Percentiles rank a stretch among this genome's conserved stretches.
These are phyloP conservation scores for Leucania comma DNA, from an alignment of 2,888 invertebrate genomes.

Conservation along the genomic window DNA sequence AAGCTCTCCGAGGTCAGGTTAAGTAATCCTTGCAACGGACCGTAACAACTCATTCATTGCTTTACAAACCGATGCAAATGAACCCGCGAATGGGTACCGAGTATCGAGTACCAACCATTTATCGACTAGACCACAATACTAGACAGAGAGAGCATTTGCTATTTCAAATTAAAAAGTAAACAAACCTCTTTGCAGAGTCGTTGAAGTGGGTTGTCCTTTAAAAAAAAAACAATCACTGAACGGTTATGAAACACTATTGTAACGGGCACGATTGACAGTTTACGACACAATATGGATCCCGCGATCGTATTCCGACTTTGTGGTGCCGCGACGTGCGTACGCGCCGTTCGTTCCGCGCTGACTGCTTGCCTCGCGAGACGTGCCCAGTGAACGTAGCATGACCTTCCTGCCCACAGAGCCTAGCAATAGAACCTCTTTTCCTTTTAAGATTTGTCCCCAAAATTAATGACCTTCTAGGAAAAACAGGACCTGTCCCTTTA, in stretches of 20 bases:
- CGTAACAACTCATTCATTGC: conserved; percentile 84
- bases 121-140: conserved; percentile 75
- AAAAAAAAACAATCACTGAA: conserved; percentile 83
- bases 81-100: conserved; percentile 72
- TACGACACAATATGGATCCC: conserved; percentile 80
- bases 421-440: conserved; percentile 84
- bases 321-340: conserved; percentile 79
- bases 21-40: conserved; percentile 82
- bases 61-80: conserved; percentile 85
- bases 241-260: conserved; percentile 83
- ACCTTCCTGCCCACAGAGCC: conserved; percentile 88
- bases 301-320: conserved; percentile 75
- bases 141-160: conserved; percentile 66
- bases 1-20: conserved; percentile 78
- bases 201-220: conserved; percentile 73
- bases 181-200: conserved; percentile 84
- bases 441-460: conserved; percentile 75
- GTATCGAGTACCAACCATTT: conserved; percentile 68
- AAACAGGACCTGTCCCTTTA: conserved; percentile 38
- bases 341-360: conserved; percentile 86
- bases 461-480: conserved; percentile 66
- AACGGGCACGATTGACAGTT: conserved; percentile 83
- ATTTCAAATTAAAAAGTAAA: conserved; percentile 70
- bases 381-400: conserved; percentile 84
- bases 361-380: conserved; percentile 79